Percentiles rank a stretch among this genome's conserved stretches.
These are phyloP conservation scores for Bombus consobrinus DNA, from an alignment of 1,140 invertebrate species.

Conservation along the genomic window DNA sequence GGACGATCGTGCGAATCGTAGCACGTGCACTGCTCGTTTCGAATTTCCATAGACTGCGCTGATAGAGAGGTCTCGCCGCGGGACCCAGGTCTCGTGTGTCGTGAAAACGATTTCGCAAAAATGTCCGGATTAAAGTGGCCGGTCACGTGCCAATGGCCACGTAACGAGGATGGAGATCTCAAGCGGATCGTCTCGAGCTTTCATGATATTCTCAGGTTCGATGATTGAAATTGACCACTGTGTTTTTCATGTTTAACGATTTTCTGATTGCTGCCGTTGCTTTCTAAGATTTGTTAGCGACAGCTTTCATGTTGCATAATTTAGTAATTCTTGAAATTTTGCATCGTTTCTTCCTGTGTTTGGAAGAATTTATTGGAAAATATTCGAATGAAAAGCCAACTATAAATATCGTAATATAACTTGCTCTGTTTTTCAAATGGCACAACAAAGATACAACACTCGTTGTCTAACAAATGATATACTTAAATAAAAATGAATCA, in stretches of 20 bases:
- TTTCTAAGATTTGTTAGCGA: not conserved
- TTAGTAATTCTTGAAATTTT: not conserved
- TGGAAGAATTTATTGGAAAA: not conserved
- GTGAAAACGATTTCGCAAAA: slow-evolving; percentile 63
- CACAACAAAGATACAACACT: too few relatives aligned
- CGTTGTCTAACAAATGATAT: too few relatives aligned
- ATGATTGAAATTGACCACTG: not conserved
- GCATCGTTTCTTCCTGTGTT: not conserved
- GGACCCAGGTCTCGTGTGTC: slow-evolving; percentile 30
- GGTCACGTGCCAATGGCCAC: slow-evolving; percentile 57
- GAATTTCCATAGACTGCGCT: slow-evolving; percentile 57
- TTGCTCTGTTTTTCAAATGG: too few relatives aligned
- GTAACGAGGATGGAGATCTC: slow-evolving; percentile 38
- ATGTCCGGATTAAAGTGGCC: slow-evolving; percentile 46
- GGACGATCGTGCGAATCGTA: slow-evolving; percentile 53
- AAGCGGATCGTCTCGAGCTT: slow-evolving; percentile 10
- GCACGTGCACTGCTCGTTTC: slow-evolving; percentile 59
- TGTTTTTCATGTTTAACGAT: not conserved
- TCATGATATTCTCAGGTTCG: not conserved
- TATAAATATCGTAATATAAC: too few relatives aligned
- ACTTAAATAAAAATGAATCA: too few relatives aligned
- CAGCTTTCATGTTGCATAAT: not conserved
- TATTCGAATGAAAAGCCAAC: too few relatives aligned
- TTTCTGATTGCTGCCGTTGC: not conserved
- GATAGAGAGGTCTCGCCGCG: slow-evolving; percentile 51